Conservation (phyloP, 2,113 vertebrate genomes). For the Eulemur macaco region DNA sequence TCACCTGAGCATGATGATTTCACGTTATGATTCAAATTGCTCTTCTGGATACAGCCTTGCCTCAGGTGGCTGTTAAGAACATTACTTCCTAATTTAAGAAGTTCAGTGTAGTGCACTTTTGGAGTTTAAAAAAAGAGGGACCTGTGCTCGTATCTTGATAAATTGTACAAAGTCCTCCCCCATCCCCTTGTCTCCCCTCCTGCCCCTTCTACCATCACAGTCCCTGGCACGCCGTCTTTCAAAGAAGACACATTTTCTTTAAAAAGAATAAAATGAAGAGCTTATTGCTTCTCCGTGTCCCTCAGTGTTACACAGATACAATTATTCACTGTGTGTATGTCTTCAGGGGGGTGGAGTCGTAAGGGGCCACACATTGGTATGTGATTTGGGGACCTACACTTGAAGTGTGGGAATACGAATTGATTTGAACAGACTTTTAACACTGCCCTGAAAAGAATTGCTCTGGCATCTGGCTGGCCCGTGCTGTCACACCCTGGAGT, state of each 20-base stretch:
- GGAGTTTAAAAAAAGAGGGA: neutral
- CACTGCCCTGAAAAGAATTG: neutral
- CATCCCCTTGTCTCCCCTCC: fast-evolving
- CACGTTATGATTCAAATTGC: neutral
- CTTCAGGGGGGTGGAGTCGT: neutral
- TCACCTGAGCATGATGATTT: neutral
- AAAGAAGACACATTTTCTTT: neutral
- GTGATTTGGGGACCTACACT: neutral
- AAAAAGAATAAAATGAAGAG: neutral
- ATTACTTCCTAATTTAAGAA: neutral
- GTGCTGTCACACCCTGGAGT: fast-evolving
- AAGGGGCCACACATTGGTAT: neutral
- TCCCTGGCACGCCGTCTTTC: neutral
- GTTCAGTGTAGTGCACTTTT: neutral
- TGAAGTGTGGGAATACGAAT: neutral
- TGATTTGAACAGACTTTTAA: neutral
- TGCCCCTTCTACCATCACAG: neutral
- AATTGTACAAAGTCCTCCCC: neutral
- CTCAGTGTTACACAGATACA: neutral
- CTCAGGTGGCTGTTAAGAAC: neutral
- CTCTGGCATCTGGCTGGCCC: neutral
- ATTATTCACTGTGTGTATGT: neutral
- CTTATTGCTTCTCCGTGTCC: neutral
- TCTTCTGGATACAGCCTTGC: neutral
- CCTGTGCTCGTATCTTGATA: neutral